phyloP scores from a whole-genome alignment of 2,113 vertebrate genomes.

The Chrysemys picta region DNA sequence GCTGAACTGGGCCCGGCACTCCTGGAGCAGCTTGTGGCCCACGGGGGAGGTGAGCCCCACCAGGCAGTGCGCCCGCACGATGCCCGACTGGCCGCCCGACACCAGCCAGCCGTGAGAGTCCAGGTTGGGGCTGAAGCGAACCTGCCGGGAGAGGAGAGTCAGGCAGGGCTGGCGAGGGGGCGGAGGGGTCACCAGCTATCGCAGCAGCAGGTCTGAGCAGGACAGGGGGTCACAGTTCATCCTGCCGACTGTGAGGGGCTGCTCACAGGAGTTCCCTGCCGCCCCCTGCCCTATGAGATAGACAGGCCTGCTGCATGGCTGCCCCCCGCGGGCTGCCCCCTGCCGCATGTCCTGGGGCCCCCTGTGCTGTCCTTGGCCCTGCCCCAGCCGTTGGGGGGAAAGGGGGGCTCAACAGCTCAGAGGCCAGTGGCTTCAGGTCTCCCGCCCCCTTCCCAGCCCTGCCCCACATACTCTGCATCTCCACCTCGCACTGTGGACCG shows the following conservation, averaged over 20 bases:
- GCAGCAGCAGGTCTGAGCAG: too few relatives aligned
- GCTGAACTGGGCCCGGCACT: conserved; percentile 79
- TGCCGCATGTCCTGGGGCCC: too few relatives aligned
- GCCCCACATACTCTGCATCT: too few relatives aligned
- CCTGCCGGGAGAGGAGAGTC: conserved; percentile 72
- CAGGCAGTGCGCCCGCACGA: conserved; percentile 89
- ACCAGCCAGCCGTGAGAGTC: conserved; percentile 87
- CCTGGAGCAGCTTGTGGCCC: conserved; percentile 69
- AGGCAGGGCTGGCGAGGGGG: too few relatives aligned
- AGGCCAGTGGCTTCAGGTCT: background rate
- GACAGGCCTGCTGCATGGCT: background rate
- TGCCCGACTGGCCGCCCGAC: conserved; percentile 88
- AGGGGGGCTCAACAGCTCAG: background rate
- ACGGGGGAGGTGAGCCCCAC: conserved; percentile 74
- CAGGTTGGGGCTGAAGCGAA: conserved; percentile 94
- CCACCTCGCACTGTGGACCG: too few relatives aligned
- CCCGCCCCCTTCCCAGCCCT: background rate
- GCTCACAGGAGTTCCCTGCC: too few relatives aligned
- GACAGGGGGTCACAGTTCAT: background rate
- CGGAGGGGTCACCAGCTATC: too few relatives aligned
- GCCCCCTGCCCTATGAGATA: too few relatives aligned
- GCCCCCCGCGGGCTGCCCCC: too few relatives aligned
- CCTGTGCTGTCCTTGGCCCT: too few relatives aligned
- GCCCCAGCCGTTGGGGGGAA: too few relatives aligned
- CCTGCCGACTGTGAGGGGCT: too few relatives aligned